Evolutionary conservation across 2,113 vertebrate species (phyloP).

Genomic region (Poicephalus gulielmi): DNA sequence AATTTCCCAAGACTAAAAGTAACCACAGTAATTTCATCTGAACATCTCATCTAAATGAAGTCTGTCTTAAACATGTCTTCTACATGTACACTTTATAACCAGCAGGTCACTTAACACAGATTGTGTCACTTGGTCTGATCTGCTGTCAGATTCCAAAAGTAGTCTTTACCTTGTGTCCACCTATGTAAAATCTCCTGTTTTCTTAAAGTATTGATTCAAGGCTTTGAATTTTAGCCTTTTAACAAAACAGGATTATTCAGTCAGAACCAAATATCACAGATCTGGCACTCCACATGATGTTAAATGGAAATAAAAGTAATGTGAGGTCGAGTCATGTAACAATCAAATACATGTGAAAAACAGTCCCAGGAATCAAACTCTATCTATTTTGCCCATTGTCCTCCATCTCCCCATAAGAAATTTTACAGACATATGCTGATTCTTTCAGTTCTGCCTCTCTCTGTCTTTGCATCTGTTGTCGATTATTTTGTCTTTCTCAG

Average conservation of each 20-base stretch:
- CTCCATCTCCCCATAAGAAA: background rate
- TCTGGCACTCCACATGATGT: background rate
- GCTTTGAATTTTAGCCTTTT: slow-evolving; percentile 14
- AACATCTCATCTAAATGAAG: slow-evolving; percentile 16
- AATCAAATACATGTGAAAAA: slow-evolving; percentile 25
- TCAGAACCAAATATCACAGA: background rate
- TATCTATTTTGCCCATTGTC: slow-evolving; percentile 19
- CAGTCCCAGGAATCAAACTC: slow-evolving; percentile 15
- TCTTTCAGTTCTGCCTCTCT: slow-evolving; percentile 32
- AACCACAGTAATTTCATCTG: slow-evolving; percentile 34
- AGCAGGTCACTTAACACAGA: background rate
- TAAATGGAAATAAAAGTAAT: slow-evolving; percentile 31
- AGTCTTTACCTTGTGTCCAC: background rate
- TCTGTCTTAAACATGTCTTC: background rate
- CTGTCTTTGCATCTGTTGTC: slow-evolving; percentile 37
- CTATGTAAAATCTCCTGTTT: background rate
- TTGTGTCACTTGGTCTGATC: background rate
- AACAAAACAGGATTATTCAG: background rate
- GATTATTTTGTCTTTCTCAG: slow-evolving; percentile 63
- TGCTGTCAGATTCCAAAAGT: background rate
- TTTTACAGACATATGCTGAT: slow-evolving; percentile 31
- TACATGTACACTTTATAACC: background rate
- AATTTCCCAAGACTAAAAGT: slow-evolving; percentile 43
- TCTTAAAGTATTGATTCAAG: background rate
- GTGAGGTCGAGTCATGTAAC: background rate